phyloP scores from a whole-genome alignment of 2,797 vertebrate genomes.

The Anableps anableps region DNA sequence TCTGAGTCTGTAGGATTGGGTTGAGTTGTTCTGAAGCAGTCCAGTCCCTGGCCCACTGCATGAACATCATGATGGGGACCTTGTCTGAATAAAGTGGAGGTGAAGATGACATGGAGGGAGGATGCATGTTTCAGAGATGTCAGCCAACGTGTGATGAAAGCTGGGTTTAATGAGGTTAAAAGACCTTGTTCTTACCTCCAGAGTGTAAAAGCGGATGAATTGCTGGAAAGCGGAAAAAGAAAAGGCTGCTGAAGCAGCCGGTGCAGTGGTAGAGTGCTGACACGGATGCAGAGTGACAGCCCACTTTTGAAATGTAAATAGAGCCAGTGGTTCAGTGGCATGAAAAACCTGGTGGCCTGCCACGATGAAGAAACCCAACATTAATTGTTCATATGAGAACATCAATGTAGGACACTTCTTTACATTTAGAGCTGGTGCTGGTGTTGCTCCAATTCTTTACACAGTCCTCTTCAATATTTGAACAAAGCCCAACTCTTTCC shows the following conservation, averaged over 20 bases:
- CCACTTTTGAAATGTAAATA: slow-evolving; percentile 78
- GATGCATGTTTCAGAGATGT: slow-evolving; percentile 60
- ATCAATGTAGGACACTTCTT: slow-evolving; percentile 24
- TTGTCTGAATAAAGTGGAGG: not conserved
- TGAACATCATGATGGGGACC: no score
- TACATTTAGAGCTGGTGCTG: slow-evolving; percentile 14
- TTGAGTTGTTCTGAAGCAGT: not conserved
- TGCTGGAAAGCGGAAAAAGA: slow-evolving; percentile 8
- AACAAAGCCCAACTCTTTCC: slow-evolving; percentile 39
- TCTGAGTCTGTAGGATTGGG: no score
- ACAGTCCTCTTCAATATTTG: slow-evolving; percentile 48
- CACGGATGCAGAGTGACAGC: slow-evolving; percentile 48
- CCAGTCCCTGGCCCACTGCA: not conserved
- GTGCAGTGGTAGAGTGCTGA: slow-evolving; percentile 36
- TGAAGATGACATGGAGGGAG: not conserved
- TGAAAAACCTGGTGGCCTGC: slow-evolving; percentile 70
- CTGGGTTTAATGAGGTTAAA: slow-evolving; percentile 73
- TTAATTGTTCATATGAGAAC: slow-evolving; percentile 46
- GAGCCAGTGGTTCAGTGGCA: slow-evolving; percentile 39
- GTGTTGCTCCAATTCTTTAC: slow-evolving; percentile 2
- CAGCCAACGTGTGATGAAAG: slow-evolving; percentile 75
- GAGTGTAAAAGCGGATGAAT: slow-evolving; percentile 62
- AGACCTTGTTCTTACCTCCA: slow-evolving; percentile 71
- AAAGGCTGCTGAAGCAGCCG: slow-evolving; percentile 15
- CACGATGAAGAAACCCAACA: slow-evolving; percentile 48